These are phyloP conservation scores for Pocillopora damicornis DNA, from an alignment of 64 coral and sea anemone species.

Conservation along the genomic window DNA sequence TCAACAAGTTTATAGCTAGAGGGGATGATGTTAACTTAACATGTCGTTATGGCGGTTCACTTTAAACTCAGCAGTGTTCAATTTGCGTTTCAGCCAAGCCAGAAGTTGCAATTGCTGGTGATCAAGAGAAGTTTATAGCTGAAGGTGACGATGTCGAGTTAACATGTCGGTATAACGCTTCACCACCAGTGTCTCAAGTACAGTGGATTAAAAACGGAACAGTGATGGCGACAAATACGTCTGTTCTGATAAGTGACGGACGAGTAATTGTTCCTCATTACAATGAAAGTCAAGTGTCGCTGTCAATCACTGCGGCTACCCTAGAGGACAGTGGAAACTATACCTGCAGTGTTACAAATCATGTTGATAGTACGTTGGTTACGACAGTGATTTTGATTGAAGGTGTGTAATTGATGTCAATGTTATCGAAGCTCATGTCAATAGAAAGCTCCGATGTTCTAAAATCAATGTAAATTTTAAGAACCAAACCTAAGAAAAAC, in stretches of 20 bases:
- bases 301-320: neutral
- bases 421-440: no score
- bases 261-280: neutral
- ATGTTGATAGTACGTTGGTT: neutral
- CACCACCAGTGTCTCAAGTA: neutral
- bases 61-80: no score
- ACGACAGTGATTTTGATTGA: neutral
- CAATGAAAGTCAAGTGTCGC: neutral
- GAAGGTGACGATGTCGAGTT: neutral
- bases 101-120: neutral
- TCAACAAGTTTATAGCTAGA: no score
- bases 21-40: no score
- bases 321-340: neutral
- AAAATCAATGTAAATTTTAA: no score
- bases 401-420: neutral
- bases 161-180: conserved; percentile 16
- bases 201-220: conserved; percentile 1
- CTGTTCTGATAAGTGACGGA: neutral
- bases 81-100: neutral
- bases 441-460: no score
- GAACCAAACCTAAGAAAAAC: no score
- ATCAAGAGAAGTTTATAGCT: neutral
- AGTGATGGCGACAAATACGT: neutral
- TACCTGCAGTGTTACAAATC: neutral
- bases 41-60: no score